Conservation (phyloP, 2,113 vertebrate species). For the Cynocephalus volans region DNA sequence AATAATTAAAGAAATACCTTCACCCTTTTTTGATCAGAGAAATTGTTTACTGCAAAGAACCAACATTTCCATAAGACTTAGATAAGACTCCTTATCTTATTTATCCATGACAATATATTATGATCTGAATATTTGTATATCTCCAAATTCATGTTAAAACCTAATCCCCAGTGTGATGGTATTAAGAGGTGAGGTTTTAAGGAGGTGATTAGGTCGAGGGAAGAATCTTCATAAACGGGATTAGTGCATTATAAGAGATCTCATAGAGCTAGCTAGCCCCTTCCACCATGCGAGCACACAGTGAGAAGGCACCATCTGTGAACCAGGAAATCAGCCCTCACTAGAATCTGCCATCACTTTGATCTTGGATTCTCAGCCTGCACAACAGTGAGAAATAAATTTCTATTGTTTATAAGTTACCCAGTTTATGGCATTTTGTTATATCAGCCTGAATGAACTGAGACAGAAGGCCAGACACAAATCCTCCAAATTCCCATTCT, state of each 20-base stretch:
- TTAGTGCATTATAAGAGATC: neutral
- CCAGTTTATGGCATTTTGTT: neutral
- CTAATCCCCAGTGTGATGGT: neutral
- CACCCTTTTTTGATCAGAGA: neutral
- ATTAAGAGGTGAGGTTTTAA: neutral
- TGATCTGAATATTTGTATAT: neutral
- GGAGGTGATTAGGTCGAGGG: neutral
- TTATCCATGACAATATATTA: neutral
- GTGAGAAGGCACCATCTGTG: neutral
- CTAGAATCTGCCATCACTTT: too few species aligned
- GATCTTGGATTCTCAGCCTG: too few species aligned
- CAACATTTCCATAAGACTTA: neutral
- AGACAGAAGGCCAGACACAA: neutral
- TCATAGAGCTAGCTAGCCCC: neutral
- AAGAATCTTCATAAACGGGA: neutral
- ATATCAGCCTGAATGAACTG: neutral
- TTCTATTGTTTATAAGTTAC: neutral
- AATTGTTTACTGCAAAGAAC: neutral
- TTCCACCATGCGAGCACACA: neutral
- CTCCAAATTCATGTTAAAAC: neutral
- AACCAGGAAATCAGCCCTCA: neutral
- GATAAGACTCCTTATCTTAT: neutral
- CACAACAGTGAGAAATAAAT: neutral
- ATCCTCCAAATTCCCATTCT: neutral
- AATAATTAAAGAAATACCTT: neutral